Conservation (phyloP, 2,113 vertebrate genomes). For the Antennarius striatus region DNA sequence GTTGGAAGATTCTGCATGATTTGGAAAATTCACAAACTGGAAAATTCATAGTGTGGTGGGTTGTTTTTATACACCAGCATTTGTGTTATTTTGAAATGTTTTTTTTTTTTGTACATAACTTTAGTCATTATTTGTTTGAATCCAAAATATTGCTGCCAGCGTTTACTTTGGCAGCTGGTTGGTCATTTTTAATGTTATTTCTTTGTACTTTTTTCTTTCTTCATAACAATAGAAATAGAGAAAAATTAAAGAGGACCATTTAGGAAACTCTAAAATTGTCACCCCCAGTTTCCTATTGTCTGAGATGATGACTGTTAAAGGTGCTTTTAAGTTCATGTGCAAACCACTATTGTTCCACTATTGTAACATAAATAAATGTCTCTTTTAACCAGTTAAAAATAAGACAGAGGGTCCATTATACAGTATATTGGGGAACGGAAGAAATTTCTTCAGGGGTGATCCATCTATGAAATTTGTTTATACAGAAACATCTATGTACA, state of each 20-base stretch:
- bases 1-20: neutral
- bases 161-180: slow-evolving; percentile 37
- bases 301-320: too few relatives aligned
- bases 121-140: slow-evolving; percentile 55
- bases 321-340: too few relatives aligned
- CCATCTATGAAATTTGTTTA: slow-evolving; percentile 21
- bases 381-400: slow-evolving; percentile 30
- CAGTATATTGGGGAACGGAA: slow-evolving; percentile 14
- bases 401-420: neutral
- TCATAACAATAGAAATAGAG: slow-evolving; percentile 44
- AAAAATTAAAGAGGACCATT: slow-evolving; percentile 47
- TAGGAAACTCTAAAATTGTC: slow-evolving; percentile 7
- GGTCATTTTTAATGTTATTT: slow-evolving; percentile 12
- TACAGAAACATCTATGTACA: slow-evolving; percentile 28
- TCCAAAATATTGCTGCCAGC: slow-evolving; percentile 17
- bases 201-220: slow-evolving; percentile 10
- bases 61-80: slow-evolving; percentile 39
- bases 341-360: neutral
- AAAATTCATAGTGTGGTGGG: neutral
- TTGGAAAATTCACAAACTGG: slow-evolving; percentile 3
- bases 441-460: slow-evolving; percentile 16
- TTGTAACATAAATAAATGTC: neutral
- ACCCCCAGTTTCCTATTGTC: slow-evolving; percentile 24
- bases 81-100: slow-evolving; percentile 52
- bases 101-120: slow-evolving; percentile 74